Conservation (phyloP, 2,797 vertebrate genomes). For the Sebastolobus altivelis region DNA sequence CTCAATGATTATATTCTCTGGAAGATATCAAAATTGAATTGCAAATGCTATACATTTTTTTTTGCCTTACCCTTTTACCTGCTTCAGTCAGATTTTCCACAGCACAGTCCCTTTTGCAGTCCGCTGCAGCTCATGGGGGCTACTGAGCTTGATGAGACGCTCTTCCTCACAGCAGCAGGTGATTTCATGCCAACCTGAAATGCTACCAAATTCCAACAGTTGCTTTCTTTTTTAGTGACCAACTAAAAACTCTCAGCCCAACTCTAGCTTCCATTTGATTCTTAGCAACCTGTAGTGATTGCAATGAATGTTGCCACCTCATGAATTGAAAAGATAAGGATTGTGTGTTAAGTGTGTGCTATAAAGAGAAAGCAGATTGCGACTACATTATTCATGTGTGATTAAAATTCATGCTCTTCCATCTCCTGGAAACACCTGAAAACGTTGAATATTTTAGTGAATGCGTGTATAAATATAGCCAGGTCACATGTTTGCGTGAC, state of each 20-base stretch:
- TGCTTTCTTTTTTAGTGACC: background rate
- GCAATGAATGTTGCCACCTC: background rate
- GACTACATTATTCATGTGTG: slow-evolving; percentile 66
- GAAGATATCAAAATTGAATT: slow-evolving; percentile 1
- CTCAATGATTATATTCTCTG: background rate
- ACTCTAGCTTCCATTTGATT: background rate
- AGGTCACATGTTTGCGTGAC: slow-evolving; percentile 38
- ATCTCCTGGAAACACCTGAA: slow-evolving; percentile 58
- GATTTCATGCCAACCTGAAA: slow-evolving; percentile 7
- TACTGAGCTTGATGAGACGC: background rate
- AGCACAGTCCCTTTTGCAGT: background rate
- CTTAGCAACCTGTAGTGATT: background rate
- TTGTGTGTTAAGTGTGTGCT: slow-evolving; percentile 25
- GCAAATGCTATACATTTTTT: background rate
- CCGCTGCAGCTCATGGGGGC: background rate
- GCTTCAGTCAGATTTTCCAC: background rate
- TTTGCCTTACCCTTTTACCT: background rate
- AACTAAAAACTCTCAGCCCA: background rate
- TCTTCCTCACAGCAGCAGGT: slow-evolving; percentile 2
- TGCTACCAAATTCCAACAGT: background rate
- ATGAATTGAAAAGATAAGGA: slow-evolving; percentile 12
- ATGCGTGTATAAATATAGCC: slow-evolving; percentile 54
- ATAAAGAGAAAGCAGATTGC: slow-evolving; percentile 52
- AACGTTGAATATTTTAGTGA: slow-evolving; percentile 63
- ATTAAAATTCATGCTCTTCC: slow-evolving; percentile 68